Evolutionary conservation across 1,140 invertebrate genomes (phyloP), one percentile per base, ranked within the genome.

Genomic region (Musca domestica): DNA sequence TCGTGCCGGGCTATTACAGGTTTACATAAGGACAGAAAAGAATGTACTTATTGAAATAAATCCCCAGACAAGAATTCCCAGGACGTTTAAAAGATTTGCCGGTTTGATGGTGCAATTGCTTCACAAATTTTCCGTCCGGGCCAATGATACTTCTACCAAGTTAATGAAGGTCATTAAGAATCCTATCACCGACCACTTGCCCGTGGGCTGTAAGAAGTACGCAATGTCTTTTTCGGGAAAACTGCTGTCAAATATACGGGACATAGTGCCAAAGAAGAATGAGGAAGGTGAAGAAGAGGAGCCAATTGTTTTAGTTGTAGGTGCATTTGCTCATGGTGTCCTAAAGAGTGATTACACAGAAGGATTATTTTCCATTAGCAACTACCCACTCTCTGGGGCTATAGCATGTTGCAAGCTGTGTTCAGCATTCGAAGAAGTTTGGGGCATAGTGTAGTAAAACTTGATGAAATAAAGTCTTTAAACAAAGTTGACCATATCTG

Each of bases 21-120:
- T 99, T 0, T 99, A 97, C 79, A 88, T 99, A 69, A 94, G 95
- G 72, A 99, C 98, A 47, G 93, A 92, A 74, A 93, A 95, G 78
- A 99, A 99, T 89, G 95, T 98, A 51, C 84, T 99, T 0, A 99
- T 99, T 76, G 96, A 99, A 90, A 90, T 99, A 22, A 96, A 98
- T 85, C 97, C 98, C 52, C 96, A 98, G 83, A 99, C 96, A 9
- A 89, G 98, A 77, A 98, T 99, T 80, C 98, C 98, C 1, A 88
- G 98, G 74, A 99, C 98, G 14, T 99, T 97, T 79, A 98, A 98
- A 80, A 87, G 98, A 78, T 99, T 99, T 88, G 95, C 96, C 77
- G 97, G 96, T 49, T 83, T 99, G 17, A 99, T 99, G 91, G 97
- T 99, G 49, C 97, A 99, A 88, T 84, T 99, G 12, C 86, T 99